phyloP scores from a whole-genome alignment of 2,888 invertebrate species.

The Hyposoter dolosus region DNA sequence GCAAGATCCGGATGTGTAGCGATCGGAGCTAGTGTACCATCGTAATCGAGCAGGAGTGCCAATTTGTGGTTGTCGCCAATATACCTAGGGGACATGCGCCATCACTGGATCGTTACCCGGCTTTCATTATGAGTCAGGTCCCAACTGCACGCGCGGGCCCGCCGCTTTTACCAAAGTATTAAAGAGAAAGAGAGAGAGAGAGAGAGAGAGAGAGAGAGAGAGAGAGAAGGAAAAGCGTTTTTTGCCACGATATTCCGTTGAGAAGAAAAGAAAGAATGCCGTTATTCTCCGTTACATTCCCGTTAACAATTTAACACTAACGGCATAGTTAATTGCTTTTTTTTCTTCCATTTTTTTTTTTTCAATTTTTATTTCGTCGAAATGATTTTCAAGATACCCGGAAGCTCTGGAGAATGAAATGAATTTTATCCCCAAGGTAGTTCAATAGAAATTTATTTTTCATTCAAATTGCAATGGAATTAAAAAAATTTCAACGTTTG shows the following conservation, averaged over 20 bases:
- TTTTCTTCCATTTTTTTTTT: background rate
- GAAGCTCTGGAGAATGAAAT: constrained; percentile 67
- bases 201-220: constrained; percentile 17
- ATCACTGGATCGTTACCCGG: constrained; percentile 83
- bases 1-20: constrained; percentile 96
- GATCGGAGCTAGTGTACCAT: constrained; percentile 95
- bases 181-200: constrained; percentile 4
- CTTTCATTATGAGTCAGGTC: constrained; percentile 82
- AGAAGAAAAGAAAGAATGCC: background rate
- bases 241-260: constrained; percentile 17
- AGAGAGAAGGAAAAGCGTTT: constrained; percentile 13
- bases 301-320: background rate
- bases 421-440: constrained; percentile 10
- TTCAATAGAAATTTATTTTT: constrained; percentile 16
- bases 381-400: constrained; percentile 45
- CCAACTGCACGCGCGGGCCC: constrained; percentile 81
- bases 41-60: constrained; percentile 94
- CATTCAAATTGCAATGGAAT: background rate
- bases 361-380: background rate
- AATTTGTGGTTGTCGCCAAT: constrained; percentile 94
- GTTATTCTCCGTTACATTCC: constrained; percentile 10
- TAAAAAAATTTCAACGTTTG: background rate
- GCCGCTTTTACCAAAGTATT: constrained; percentile 69
- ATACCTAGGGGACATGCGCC: constrained; percentile 87
- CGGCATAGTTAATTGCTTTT: background rate